A percentile compares a stretch with the other conserved stretches of the same genome.
These are phyloP conservation scores for Phrynocephalus guinanensis DNA, from an alignment of 2,797 vertebrate genomes.

Conservation along the genomic window DNA sequence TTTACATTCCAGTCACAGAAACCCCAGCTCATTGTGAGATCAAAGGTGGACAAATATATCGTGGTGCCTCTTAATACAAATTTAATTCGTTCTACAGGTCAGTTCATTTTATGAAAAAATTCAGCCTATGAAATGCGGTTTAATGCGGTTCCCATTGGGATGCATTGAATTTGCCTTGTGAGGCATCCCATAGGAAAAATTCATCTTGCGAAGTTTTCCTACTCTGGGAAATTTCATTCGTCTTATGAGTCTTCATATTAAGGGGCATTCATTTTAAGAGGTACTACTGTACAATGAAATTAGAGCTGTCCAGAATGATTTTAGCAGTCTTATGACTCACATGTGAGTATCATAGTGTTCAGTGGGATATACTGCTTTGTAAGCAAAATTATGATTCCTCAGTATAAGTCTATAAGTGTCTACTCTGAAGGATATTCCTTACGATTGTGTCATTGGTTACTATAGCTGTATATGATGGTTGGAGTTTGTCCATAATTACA, in stretches of 20 bases:
- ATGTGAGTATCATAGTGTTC: neutral
- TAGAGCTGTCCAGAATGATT: neutral
- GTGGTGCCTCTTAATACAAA: no score
- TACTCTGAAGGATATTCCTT: neutral
- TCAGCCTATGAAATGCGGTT: no score
- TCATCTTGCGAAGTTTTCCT: no score
- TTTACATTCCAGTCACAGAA: neutral
- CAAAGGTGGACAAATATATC: neutral
- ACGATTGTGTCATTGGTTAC: neutral
- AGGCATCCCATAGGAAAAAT: no score
- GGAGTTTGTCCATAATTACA: neutral
- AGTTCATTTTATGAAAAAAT: no score
- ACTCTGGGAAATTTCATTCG: no score
- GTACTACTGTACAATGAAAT: neutral
- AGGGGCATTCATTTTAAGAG: no score
- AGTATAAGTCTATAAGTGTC: neutral
- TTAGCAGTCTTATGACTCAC: neutral
- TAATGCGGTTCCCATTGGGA: no score
- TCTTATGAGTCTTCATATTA: no score
- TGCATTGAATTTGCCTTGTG: no score
- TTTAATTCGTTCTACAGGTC: no score
- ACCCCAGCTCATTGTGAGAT: neutral
- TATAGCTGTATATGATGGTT: neutral
- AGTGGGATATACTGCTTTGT: neutral
- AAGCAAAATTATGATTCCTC: neutral